These are phyloP conservation scores for Abramis brama DNA, from an alignment of 2,113 vertebrate genomes.

Conservation along the genomic window DNA sequence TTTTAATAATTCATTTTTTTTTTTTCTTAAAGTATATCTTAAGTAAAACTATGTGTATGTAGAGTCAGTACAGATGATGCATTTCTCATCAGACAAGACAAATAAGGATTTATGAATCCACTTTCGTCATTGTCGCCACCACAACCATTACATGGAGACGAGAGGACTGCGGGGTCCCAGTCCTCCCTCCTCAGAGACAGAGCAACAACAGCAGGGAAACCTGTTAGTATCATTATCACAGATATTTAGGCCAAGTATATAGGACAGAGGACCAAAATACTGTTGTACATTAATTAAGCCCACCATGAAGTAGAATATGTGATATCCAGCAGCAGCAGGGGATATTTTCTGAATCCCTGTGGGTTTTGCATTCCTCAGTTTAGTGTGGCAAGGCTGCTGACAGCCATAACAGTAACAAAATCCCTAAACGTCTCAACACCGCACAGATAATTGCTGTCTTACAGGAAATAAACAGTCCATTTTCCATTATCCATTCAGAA, in stretches of 20 bases:
- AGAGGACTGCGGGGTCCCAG: slow-evolving; percentile 5
- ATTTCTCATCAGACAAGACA: background rate
- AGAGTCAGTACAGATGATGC: background rate
- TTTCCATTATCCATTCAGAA: background rate
- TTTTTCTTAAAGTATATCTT: background rate
- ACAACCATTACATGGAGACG: slow-evolving; percentile 10
- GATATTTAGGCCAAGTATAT: slow-evolving; percentile 5
- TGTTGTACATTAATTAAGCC: slow-evolving; percentile 28
- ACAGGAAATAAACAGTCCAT: background rate
- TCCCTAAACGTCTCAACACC: background rate
- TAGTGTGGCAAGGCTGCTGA: slow-evolving; percentile 7
- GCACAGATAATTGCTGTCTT: slow-evolving; percentile 4
- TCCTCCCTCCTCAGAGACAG: background rate
- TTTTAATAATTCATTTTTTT: background rate
- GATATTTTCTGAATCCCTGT: background rate
- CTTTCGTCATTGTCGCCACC: background rate
- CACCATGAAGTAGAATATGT: slow-evolving; percentile 15
- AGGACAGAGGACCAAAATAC: slow-evolving; percentile 10
- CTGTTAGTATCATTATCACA: background rate
- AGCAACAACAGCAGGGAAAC: background rate
- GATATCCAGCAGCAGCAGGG: background rate
- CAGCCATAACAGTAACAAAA: slow-evolving; percentile 28
- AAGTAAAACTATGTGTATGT: background rate
- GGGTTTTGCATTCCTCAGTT: slow-evolving; percentile 19
- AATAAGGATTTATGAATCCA: background rate